Evolutionary conservation across 2,113 vertebrate species (phyloP), one percentile per base, ranked within the genome.

Genomic region (Pseudonaja textilis): DNA sequence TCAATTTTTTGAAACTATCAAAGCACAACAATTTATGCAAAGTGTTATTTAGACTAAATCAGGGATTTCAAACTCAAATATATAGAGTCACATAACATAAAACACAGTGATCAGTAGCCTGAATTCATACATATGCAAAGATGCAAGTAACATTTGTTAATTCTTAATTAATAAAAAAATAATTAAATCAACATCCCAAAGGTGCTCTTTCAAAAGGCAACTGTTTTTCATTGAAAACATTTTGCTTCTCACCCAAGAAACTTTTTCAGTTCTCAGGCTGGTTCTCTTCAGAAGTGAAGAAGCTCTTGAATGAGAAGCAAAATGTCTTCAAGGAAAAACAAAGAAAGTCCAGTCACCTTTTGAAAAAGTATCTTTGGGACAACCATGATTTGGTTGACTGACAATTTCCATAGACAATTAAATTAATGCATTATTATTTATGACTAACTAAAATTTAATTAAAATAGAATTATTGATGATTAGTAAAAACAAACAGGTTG

Each of bases 1-100:
- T 92, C 50, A 86, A 45, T 2, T 92, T 95, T 94, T 95, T 94
- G 89, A 93, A 91, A 61, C 90, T 0, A 0, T 89, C 86, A 92
- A 89, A 93, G n/a, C 94, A 93, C 93, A 96, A 47, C 14, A 93
- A 12, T 87, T 47, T 18, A 47, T 59, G 5, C 4, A 50, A 61
- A 9, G 25, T 16, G 59, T 34, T 87, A 12, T 61, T 61, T 50
- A 11, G 16, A 64, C 3, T 52, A 12, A 91, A 91, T 47, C 4
- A 25, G 34, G 69, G 34, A 81, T 81, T 39, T 81, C 34, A 81
- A 81, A 81, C 34, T 42, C 74, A 81, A 81, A 81, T 81, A 81
- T 42, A 39, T 22, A 81, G 34, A 22, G 74, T 39, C 34, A 81
- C 74, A 42, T 81, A 61, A n/a, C 86, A 34, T n/a, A 50, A 87